Evolutionary conservation across 2,888 invertebrate genomes (phyloP).

Genomic region (Noctua comes): DNA sequence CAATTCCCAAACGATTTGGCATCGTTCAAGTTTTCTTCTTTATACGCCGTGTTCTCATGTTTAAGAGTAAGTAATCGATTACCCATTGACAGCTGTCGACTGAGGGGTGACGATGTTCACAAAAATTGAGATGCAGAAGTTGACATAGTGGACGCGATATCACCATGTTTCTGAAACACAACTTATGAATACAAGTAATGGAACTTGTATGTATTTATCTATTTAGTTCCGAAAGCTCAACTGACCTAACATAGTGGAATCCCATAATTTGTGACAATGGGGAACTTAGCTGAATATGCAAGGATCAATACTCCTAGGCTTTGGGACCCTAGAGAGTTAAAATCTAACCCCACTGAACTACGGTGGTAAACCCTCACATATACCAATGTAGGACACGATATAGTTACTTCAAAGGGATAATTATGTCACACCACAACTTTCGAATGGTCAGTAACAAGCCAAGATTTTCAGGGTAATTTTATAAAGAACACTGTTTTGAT

Average conservation of each 20-base stretch:
- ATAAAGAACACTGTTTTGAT: background rate
- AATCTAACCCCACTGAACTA: constrained; percentile 7
- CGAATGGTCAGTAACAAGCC: background rate
- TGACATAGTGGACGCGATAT: background rate
- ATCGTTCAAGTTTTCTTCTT: background rate
- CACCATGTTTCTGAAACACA: background rate
- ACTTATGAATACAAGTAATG: background rate
- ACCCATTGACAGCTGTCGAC: constrained; percentile 43
- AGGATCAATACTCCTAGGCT: background rate
- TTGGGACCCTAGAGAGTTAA: background rate
- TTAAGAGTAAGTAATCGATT: constrained; percentile 46
- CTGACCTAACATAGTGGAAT: background rate
- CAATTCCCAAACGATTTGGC: constrained; percentile 8
- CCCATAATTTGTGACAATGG: background rate
- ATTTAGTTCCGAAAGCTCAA: background rate
- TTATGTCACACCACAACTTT: background rate
- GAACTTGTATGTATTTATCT: background rate
- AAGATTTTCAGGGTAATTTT: background rate
- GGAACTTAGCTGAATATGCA: background rate
- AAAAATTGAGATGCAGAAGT: constrained; percentile 17
- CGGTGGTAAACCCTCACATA: background rate
- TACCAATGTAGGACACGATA: background rate
- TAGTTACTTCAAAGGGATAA: background rate
- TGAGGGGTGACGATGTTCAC: constrained; percentile 39
- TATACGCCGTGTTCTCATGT: constrained; percentile 15